A percentile compares a stretch with the other conserved stretches of the same genome.
These are phyloP conservation scores for Caerostris extrusa DNA, from an alignment of 1,140 invertebrate genomes.

Conservation along the genomic window DNA sequence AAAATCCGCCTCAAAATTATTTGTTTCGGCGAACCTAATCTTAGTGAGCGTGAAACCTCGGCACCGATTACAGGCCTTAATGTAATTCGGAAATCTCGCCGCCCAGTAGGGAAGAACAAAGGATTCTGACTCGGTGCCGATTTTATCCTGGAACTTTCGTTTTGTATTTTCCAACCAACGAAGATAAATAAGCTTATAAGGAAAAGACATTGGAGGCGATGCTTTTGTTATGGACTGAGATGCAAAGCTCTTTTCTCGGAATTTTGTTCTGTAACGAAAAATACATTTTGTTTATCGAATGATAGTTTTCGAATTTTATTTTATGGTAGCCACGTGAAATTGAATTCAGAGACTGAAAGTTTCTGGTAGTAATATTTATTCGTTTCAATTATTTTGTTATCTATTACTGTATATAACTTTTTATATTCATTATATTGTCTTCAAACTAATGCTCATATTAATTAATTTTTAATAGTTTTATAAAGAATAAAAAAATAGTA, in stretches of 20 bases:
- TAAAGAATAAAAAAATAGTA: too few relatives aligned
- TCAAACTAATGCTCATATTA: too few relatives aligned
- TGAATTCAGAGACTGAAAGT: too few relatives aligned
- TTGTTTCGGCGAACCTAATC: background rate
- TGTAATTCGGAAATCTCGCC: constrained; percentile 5
- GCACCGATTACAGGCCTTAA: background rate
- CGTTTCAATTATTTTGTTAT: too few relatives aligned
- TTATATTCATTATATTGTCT: too few relatives aligned
- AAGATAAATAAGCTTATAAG: background rate
- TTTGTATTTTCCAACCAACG: background rate
- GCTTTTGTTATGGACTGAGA: background rate
- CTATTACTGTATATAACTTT: too few relatives aligned
- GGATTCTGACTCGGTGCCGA: background rate
- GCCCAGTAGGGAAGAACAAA: background rate
- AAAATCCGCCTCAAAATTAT: background rate
- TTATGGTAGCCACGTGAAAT: too few relatives aligned
- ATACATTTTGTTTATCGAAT: background rate
- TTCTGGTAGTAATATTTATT: too few relatives aligned
- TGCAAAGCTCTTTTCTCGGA: background rate
- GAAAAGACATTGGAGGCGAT: background rate
- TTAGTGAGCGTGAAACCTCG: constrained; percentile 10
- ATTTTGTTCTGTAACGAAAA: background rate
- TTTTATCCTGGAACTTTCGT: background rate
- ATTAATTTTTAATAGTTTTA: too few relatives aligned
- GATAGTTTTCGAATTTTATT: background rate